A percentile compares a stretch with the other conserved stretches of the same genome.
Conservation (phyloP, 2,797 vertebrate species). For the Rhadinocentrus ornatus region DNA sequence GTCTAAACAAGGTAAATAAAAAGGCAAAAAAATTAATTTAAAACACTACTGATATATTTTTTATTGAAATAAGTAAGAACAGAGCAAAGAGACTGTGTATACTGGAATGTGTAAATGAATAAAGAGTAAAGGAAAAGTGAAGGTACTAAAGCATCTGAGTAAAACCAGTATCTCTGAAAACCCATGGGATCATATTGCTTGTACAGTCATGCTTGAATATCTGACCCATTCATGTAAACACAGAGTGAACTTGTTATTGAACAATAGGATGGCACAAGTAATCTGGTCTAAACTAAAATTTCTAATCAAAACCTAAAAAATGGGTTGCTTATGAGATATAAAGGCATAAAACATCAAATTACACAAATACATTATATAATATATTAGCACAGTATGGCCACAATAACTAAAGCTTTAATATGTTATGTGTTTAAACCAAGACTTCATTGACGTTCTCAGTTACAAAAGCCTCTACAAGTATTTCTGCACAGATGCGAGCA, state of each 20-base stretch:
- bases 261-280: neutral
- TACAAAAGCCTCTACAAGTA: neutral
- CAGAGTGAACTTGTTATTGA: neutral
- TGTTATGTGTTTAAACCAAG: neutral
- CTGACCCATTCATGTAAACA: neutral
- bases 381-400: neutral
- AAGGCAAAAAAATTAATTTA: slow-evolving; percentile 9
- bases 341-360: neutral
- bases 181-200: slow-evolving; percentile 48
- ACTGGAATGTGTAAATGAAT: slow-evolving; percentile 24
- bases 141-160: slow-evolving; percentile 7
- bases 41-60: slow-evolving; percentile 26
- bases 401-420: neutral
- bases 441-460: neutral
- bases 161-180: slow-evolving; percentile 22
- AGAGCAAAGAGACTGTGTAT: slow-evolving; percentile 14
- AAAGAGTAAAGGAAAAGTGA: slow-evolving; percentile 33
- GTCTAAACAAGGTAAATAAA: slow-evolving; percentile 22
- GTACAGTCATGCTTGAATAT: slow-evolving; percentile 24
- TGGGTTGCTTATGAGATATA: no score
- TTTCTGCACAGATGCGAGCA: no score
- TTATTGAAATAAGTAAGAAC: slow-evolving; percentile 20
- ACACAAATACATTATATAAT: neutral
- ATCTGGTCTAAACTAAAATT: neutral
- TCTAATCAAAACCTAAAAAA: neutral